Evolutionary conservation across 1,140 invertebrate genomes (phyloP).

Genomic region (Hyposmocoma kahamanoa): DNA sequence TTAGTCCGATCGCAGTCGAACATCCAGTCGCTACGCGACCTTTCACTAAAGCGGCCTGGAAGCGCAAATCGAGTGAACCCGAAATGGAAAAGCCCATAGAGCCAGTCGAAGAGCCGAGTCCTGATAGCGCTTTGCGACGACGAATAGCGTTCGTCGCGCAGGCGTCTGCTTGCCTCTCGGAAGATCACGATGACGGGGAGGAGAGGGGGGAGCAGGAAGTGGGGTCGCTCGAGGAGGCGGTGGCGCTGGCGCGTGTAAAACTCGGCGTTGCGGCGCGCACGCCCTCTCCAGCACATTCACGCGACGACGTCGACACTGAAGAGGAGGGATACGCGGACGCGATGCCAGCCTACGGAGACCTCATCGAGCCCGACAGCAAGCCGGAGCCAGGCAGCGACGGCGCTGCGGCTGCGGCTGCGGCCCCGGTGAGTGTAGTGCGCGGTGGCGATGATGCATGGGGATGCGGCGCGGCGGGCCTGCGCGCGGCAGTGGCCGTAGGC

Average conservation of each 20-base stretch:
- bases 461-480: conserved; percentile 17
- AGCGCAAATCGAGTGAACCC: conserved; percentile 36
- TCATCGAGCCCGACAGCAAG: conserved; percentile 54
- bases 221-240: conserved; percentile 64
- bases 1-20: conserved; percentile 55
- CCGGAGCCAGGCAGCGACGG: conserved; percentile 26
- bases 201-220: conserved; percentile 30
- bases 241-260: conserved; percentile 57
- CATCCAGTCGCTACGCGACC: conserved; percentile 63
- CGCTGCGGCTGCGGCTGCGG: conserved; percentile 25
- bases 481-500: conserved; percentile 34
- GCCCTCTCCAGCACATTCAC: conserved; percentile 48
- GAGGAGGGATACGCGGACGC: conserved; percentile 58
- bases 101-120: conserved; percentile 65
- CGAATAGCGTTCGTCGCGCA: conserved; percentile 64
- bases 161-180: conserved; percentile 49
- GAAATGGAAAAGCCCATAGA: conserved; percentile 63
- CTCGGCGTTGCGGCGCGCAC: conserved; percentile 36
- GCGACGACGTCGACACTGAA: conserved; percentile 46
- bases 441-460: conserved; percentile 12
- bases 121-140: conserved; percentile 51
- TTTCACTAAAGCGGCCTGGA: conserved; percentile 67
- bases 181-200: conserved; percentile 47
- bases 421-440: conserved; percentile 40
- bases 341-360: conserved; percentile 68